Conservation (phyloP, 2,797 vertebrate genomes). For the Carduelis carduelis region DNA sequence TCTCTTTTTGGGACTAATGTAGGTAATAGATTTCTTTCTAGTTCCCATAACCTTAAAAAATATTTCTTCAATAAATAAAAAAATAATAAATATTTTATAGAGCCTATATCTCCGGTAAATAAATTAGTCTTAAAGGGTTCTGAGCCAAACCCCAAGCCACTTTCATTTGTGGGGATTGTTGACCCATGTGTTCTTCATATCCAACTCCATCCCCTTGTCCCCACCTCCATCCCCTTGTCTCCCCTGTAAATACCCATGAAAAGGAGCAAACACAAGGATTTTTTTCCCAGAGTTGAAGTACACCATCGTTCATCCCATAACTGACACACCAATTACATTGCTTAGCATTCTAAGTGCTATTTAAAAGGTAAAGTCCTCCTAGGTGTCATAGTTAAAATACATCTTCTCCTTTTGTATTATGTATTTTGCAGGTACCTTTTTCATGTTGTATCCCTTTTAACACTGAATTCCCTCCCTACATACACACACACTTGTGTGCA, state of each 20-base stretch:
- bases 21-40: background rate
- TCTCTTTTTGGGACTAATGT: background rate
- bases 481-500: background rate
- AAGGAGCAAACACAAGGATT: background rate
- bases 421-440: background rate
- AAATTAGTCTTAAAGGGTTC: background rate
- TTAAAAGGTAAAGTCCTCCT: background rate
- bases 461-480: background rate
- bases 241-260: background rate
- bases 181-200: background rate
- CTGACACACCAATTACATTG: background rate
- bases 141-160: background rate
- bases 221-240: fast-evolving
- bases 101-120: background rate
- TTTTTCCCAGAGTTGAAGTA: background rate
- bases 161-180: background rate
- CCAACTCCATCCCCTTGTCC: fast-evolving
- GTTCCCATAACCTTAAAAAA: background rate
- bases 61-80: background rate
- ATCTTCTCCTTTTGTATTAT: background rate
- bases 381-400: background rate
- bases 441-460: background rate
- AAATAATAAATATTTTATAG: background rate
- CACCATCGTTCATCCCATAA: background rate
- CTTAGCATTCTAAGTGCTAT: background rate